Conservation (phyloP, 2,113 vertebrate genomes). For the Egretta garzetta region DNA sequence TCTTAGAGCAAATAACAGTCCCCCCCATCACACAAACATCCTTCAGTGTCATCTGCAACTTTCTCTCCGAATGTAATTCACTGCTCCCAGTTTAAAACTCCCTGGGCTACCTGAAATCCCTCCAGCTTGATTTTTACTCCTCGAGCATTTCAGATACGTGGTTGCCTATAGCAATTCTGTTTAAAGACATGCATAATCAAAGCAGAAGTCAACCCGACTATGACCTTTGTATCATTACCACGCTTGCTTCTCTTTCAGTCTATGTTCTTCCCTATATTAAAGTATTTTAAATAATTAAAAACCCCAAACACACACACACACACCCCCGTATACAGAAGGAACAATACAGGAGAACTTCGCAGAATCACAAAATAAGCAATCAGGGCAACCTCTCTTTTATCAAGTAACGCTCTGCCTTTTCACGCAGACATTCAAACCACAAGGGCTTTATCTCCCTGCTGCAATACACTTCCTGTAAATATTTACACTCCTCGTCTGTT, state of each 20-base stretch:
- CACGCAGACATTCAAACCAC: neutral
- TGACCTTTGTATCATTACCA: neutral
- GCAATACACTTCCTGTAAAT: neutral
- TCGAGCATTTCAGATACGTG: accelerated
- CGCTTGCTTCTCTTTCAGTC: neutral
- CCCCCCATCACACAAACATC: neutral
- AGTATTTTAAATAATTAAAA: neutral
- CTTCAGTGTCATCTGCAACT: neutral
- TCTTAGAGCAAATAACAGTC: neutral
- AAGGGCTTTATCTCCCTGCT: neutral
- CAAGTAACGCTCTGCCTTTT: accelerated
- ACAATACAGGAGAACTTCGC: neutral
- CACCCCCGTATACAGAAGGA: neutral
- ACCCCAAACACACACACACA: neutral
- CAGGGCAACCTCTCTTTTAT: neutral
- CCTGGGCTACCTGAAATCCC: neutral
- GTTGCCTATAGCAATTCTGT: neutral
- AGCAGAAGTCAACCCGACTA: neutral
- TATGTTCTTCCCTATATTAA: neutral
- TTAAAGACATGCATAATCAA: neutral
- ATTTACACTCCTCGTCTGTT: neutral
- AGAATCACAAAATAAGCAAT: neutral
- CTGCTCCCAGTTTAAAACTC: neutral
- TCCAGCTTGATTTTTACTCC: neutral
- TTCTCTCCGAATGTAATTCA: neutral